Conservation (phyloP, 1,140 invertebrate species). For the Cotesia typhae region DNA sequence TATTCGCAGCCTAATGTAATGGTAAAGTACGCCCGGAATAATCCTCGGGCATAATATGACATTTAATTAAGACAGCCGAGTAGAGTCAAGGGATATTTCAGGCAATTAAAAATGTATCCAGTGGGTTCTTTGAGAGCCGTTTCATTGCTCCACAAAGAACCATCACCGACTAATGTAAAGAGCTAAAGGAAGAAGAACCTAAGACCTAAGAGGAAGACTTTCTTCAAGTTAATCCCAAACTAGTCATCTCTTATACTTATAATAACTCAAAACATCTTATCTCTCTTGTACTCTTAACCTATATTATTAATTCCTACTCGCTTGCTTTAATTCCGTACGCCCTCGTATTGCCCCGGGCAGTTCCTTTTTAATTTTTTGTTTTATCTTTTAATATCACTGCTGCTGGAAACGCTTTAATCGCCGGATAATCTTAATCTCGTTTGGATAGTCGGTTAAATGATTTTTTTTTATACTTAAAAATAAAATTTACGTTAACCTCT, state of each 20-base stretch:
- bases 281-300: constrained; percentile 22
- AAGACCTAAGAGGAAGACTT: constrained; percentile 4
- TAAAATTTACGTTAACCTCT: constrained; percentile 53
- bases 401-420: constrained; percentile 60
- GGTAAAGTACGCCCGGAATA: neutral
- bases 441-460: constrained; percentile 39
- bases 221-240: constrained; percentile 45
- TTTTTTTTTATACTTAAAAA: constrained; percentile 51
- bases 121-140: constrained; percentile 63
- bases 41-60: constrained; percentile 58
- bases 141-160: constrained; percentile 60
- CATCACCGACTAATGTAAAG: too few relatives aligned
- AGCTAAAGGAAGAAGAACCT: constrained; percentile 16
- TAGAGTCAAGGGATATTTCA: constrained; percentile 57
- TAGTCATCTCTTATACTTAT: constrained; percentile 41
- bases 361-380: constrained; percentile 32
- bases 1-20: neutral
- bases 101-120: constrained; percentile 66
- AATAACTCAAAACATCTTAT: neutral
- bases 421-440: constrained; percentile 61
- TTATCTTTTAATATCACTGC: constrained; percentile 4
- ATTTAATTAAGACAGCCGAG: constrained; percentile 63
- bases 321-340: constrained; percentile 35
- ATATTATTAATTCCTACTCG: constrained; percentile 37
- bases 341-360: constrained; percentile 34